A percentile compares a stretch with the other conserved stretches of the same genome.
Conservation (phyloP, 2,888 invertebrate genomes). For the Hyposoter didymator region DNA sequence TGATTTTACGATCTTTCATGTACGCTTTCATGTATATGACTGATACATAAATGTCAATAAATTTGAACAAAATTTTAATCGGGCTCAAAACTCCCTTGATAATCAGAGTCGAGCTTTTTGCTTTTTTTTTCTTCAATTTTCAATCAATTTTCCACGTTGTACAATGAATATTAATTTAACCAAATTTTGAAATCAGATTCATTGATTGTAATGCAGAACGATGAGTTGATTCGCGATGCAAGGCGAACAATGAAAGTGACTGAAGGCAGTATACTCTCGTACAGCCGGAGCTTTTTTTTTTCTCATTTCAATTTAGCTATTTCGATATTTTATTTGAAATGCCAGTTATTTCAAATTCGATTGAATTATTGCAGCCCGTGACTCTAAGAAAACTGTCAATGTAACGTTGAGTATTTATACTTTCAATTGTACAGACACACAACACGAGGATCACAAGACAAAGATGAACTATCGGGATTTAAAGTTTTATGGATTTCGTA, state of each 20-base stretch:
- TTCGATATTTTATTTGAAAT: slow-evolving; percentile 26
- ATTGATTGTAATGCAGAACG: slow-evolving; percentile 5
- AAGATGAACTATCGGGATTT: slow-evolving; percentile 72
- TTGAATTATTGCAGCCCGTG: slow-evolving; percentile 61
- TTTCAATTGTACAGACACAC: slow-evolving; percentile 83
- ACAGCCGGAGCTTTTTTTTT: slow-evolving; percentile 68
- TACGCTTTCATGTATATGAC: slow-evolving; percentile 12
- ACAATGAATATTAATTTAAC: neutral
- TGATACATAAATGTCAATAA: neutral
- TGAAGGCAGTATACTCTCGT: slow-evolving; percentile 70
- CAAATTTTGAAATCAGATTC: neutral
- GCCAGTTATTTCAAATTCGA: slow-evolving; percentile 3
- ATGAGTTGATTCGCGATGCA: slow-evolving; percentile 62
- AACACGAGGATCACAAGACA: slow-evolving; percentile 82
- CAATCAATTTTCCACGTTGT: neutral
- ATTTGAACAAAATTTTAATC: slow-evolving; percentile 21
- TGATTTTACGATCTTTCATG: slow-evolving; percentile 38
- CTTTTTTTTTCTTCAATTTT: slow-evolving; percentile 16
- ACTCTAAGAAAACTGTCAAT: slow-evolving; percentile 71
- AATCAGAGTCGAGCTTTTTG: neutral
- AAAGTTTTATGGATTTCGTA: slow-evolving; percentile 67
- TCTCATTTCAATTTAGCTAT: slow-evolving; percentile 14
- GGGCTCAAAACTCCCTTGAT: slow-evolving; percentile 4
- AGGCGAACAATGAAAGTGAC: slow-evolving; percentile 69
- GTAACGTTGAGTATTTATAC: slow-evolving; percentile 84